These are phyloP conservation scores for Palythoa grandis DNA, from an alignment of 92 coral and sea anemone species.

Conservation along the genomic window DNA sequence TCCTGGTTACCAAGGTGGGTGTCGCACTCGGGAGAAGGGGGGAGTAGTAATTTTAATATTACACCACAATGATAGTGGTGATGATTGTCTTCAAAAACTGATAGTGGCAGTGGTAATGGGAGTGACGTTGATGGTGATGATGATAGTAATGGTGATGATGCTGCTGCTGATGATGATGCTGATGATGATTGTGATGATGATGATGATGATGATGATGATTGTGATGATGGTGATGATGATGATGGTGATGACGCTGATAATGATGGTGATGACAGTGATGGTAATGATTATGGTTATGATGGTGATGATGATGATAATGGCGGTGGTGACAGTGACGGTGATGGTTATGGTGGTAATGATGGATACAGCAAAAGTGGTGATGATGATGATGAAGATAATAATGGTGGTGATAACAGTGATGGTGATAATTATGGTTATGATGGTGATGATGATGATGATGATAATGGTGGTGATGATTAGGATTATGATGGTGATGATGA, in stretches of 20 bases:
- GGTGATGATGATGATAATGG: neutral
- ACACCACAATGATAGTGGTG: no score
- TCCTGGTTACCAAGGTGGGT: constrained; percentile 34
- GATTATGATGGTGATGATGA: no score
- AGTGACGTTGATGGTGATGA: neutral
- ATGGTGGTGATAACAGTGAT: no score
- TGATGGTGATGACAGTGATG: neutral
- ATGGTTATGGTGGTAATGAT: no score
- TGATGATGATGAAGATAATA: no score
- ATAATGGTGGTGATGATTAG: no score
- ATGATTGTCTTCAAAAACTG: neutral
- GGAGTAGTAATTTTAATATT: neutral
- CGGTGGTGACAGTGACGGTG: neutral
- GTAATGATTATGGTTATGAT: neutral
- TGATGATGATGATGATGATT: neutral
- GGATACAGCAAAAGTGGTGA: no score
- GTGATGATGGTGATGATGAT: neutral
- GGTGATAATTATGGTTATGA: no score
- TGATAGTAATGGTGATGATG: neutral
- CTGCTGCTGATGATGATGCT: no score
- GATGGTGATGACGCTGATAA: neutral
- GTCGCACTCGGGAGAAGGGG: neutral
- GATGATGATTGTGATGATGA: neutral
- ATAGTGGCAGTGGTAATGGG: neutral
- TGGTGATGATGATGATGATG: no score